phyloP scores from a whole-genome alignment of 2,888 invertebrate species.

The Xestobium rufovillosum region DNA sequence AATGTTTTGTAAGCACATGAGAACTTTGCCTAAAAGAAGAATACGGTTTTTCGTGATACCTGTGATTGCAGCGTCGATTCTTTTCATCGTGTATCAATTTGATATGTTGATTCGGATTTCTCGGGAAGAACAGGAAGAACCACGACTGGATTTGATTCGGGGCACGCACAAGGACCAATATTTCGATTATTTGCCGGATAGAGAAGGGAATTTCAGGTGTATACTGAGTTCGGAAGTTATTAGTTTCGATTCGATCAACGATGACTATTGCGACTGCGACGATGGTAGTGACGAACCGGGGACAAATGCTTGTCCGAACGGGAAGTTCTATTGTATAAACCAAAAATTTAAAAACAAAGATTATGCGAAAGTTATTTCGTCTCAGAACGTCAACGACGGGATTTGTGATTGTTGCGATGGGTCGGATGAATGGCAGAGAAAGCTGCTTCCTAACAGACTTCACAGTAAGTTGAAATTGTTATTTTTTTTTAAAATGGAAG shows the following conservation, averaged over 20 bases:
- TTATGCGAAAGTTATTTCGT: constrained; percentile 50
- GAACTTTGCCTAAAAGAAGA: too few relatives aligned
- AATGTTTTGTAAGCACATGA: too few relatives aligned
- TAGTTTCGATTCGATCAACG: constrained; percentile 57
- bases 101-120: too few relatives aligned
- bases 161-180: too few relatives aligned
- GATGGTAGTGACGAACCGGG: constrained; percentile 82
- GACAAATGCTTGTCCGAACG: constrained; percentile 81
- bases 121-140: too few relatives aligned
- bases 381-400: constrained; percentile 85
- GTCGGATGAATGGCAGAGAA: constrained; percentile 68
- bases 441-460: constrained; percentile 11
- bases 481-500: too few relatives aligned
- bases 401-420: constrained; percentile 93
- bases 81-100: too few relatives aligned
- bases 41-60: too few relatives aligned
- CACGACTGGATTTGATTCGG: too few relatives aligned
- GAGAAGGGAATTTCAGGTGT: not conserved
- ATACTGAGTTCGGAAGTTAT: not conserved
- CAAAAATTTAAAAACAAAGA: constrained; percentile 44
- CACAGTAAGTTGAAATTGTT: constrained; percentile 11
- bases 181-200: too few relatives aligned
- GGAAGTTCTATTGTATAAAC: constrained; percentile 71
- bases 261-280: constrained; percentile 92
- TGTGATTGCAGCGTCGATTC: too few relatives aligned